Evolutionary conservation across 2,888 invertebrate genomes (phyloP), one percentile per base, ranked within the genome.

Genomic region (Hirtodrosophila duncani): DNA sequence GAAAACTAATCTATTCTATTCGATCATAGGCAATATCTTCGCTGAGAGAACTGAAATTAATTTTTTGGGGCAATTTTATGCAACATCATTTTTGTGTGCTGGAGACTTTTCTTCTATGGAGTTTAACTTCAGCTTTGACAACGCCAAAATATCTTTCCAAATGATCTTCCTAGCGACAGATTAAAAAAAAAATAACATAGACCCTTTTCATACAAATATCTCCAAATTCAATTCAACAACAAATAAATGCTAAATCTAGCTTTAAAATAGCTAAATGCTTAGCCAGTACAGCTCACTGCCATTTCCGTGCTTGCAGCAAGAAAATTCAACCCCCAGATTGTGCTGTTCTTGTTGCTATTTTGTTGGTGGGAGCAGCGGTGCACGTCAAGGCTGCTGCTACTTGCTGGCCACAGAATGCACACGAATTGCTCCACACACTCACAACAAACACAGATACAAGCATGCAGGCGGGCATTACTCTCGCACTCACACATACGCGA

Each of bases 261-360:
- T n/a, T n/a, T n/a, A n/a, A n/a, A n/a, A n/a, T n/a, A n/a, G n/a
- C n/a, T n/a, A n/a, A n/a, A n/a, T n/a, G n/a, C n/a, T n/a, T n/a
- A n/a, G n/a, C 21, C 30, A 11, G 14, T 24, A 26, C 44, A 53
- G 62, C 64, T 64, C 56, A 61, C 63, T 66, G 63, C 49, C 59
- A 59, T 45, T 52, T 55, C 60, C 59, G 37, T 66, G 62, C 41
- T 62, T 16, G 49, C 65, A 52, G 59, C 63, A 66, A 67, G 67
- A 63, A 67, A 67, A 67, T n/a, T 71, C 75, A 72, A 77, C 75
- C 75, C 74, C 69, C 64, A 68, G 56, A 48, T 37, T 44, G 33
- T 63, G 61, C 42, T 39, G 38, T 31, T 42, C 53, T 27, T 58
- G 34, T 13, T 31, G 30, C 11, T 43, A 11, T 30, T 50, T 24